These are phyloP conservation scores for Lysiphlebus fabarum DNA, from an alignment of 1,140 invertebrate genomes.

Conservation along the genomic window DNA sequence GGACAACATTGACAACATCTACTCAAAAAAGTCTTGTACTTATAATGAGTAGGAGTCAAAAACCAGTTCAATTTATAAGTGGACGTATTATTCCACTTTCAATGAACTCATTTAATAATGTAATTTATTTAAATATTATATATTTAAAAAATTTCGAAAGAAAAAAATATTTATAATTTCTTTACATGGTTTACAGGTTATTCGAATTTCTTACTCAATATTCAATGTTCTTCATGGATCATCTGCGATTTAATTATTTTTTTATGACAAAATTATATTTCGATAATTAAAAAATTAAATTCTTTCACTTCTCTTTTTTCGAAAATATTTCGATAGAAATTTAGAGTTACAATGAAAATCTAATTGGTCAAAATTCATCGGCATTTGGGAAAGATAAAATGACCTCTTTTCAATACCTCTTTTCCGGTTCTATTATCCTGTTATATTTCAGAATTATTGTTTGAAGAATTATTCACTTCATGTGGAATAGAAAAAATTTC, in stretches of 20 bases:
- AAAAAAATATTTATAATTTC: too few species aligned
- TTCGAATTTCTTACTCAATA: constrained; percentile 18
- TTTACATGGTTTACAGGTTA: constrained; percentile 10
- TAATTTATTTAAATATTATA: not conserved
- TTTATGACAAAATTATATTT: not conserved
- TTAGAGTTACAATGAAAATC: too few species aligned
- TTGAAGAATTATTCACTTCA: too few species aligned
- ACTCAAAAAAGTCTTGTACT: constrained; percentile 4
- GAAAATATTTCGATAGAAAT: too few species aligned
- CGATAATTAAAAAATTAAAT: too few species aligned
- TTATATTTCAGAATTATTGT: too few species aligned
- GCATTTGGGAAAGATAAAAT: too few species aligned
- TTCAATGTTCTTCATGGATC: constrained; percentile 19
- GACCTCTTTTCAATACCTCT: too few species aligned
- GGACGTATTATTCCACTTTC: not conserved
- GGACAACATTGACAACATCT: not conserved
- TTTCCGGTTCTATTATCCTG: too few species aligned
- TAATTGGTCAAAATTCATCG: too few species aligned
- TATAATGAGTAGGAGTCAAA: constrained; percentile 10
- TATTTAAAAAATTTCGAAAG: not conserved
- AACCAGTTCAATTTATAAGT: not conserved
- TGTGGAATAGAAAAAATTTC: too few species aligned
- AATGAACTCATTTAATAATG: constrained; percentile 2
- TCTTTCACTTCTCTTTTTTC: too few species aligned
- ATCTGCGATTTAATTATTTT: not conserved